phyloP scores from a whole-genome alignment of 2,113 vertebrate genomes.

The Datnioides undecimradiatus region DNA sequence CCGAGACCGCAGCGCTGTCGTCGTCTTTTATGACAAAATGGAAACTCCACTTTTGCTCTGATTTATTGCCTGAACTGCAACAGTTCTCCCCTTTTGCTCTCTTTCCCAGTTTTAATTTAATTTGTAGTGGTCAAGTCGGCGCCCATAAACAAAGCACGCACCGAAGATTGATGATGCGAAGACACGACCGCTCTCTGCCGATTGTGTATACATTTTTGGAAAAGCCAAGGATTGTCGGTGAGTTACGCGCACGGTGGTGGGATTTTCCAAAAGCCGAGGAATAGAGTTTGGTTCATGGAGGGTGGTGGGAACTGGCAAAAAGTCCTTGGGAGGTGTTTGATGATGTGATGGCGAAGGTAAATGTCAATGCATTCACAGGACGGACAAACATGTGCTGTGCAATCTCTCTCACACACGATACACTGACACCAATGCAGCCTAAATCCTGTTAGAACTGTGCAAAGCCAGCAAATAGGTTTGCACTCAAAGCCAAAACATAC shows the following conservation, averaged over 20 bases:
- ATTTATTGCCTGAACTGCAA: conserved; percentile 62
- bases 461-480: neutral
- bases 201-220: conserved; percentile 31
- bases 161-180: conserved; percentile 53
- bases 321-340: conserved; percentile 86
- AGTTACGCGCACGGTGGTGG: neutral
- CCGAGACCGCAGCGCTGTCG: conserved; percentile 28
- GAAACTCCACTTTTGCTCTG: conserved; percentile 63
- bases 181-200: conserved; percentile 26
- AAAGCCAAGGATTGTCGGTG: conserved; percentile 25
- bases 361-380: conserved; percentile 92
- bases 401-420: neutral
- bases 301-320: conserved; percentile 40
- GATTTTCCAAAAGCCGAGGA: conserved; percentile 39
- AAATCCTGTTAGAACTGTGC: conserved; percentile 4
- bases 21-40: conserved; percentile 68
- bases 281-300: conserved; percentile 30
- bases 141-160: conserved; percentile 82
- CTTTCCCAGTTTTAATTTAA: conserved; percentile 68
- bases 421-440: neutral
- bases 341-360: conserved; percentile 89
- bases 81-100: conserved; percentile 35
- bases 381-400: conserved; percentile 20
- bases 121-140: conserved; percentile 74
- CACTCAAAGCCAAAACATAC: neutral